phyloP scores from a whole-genome alignment of 2,888 invertebrate genomes.

The Omphaloscelis lunosa region DNA sequence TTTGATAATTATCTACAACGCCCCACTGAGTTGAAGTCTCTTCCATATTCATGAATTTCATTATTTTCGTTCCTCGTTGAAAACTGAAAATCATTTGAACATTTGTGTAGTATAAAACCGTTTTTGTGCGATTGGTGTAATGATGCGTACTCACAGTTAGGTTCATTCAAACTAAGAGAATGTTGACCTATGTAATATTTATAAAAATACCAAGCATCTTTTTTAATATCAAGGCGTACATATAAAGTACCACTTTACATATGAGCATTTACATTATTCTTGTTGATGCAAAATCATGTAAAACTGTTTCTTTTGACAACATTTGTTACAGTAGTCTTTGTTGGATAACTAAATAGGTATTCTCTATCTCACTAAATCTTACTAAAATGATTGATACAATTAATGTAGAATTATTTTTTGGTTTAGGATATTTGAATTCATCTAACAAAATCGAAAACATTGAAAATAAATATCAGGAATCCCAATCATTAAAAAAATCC shows the following conservation, averaged over 20 bases:
- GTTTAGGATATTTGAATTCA: neutral
- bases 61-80: no score
- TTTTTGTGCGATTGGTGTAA: neutral
- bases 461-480: neutral
- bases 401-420: neutral
- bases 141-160: neutral
- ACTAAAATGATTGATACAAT: neutral
- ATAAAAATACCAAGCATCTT: constrained; percentile 19
- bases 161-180: constrained; percentile 20
- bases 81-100: no score
- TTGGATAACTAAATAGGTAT: neutral
- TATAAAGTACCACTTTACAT: constrained; percentile 33
- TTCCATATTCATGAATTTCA: no score
- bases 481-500: neutral
- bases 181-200: constrained; percentile 48
- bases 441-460: neutral
- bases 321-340: neutral
- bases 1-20: no score
- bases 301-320: constrained; percentile 6
- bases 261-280: constrained; percentile 11
- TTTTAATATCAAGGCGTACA: constrained; percentile 43
- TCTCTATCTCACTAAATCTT: neutral
- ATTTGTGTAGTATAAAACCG: no score
- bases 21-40: no score
- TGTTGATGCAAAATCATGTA: constrained; percentile 24